Percentiles rank a stretch among this genome's conserved stretches.
Evolutionary conservation across 1,140 invertebrate genomes (phyloP).

Genomic region (Drosophila navojoa): DNA sequence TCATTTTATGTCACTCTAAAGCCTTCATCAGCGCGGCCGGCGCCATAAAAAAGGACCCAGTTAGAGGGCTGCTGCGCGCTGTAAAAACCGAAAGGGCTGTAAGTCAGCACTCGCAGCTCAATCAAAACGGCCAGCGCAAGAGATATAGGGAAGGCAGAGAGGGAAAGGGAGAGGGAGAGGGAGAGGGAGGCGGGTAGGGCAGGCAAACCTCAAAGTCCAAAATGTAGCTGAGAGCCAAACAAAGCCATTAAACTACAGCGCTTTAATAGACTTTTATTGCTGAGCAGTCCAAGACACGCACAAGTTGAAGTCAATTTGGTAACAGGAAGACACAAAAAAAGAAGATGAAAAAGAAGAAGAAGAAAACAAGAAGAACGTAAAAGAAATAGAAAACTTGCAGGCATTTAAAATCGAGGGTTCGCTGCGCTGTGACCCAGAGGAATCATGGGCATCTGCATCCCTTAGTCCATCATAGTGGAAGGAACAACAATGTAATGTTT

Average conservation of each 20-base stretch:
- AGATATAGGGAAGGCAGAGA: background rate
- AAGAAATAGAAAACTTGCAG: conserved; percentile 35
- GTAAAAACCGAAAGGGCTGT: conserved; percentile 40
- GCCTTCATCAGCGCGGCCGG: conserved; percentile 54
- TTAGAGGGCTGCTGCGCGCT: conserved; percentile 20
- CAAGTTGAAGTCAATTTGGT: conserved; percentile 23
- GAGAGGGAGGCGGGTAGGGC: background rate
- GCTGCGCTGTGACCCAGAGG: conserved; percentile 16
- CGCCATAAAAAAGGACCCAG: conserved; percentile 47
- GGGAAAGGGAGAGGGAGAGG: too few species aligned
- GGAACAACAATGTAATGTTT: conserved; percentile 78
- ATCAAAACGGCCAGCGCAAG: conserved; percentile 22
- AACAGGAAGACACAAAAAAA: conserved; percentile 16
- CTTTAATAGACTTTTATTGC: conserved; percentile 62
- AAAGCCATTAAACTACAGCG: conserved; percentile 53
- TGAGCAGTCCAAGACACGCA: conserved; percentile 29
- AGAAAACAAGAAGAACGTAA: background rate
- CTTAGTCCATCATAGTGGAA: conserved; percentile 44
- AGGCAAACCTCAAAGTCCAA: conserved; percentile 30
- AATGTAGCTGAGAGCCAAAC: conserved; percentile 27
- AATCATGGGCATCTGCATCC: conserved; percentile 36
- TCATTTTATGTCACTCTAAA: conserved; percentile 67
- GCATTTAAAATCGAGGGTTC: conserved; percentile 65
- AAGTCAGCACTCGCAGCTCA: conserved; percentile 27
- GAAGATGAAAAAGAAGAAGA: background rate